These are phyloP conservation scores for Pangasius djambal DNA, from an alignment of 2,797 vertebrate species.

Conservation along the genomic window DNA sequence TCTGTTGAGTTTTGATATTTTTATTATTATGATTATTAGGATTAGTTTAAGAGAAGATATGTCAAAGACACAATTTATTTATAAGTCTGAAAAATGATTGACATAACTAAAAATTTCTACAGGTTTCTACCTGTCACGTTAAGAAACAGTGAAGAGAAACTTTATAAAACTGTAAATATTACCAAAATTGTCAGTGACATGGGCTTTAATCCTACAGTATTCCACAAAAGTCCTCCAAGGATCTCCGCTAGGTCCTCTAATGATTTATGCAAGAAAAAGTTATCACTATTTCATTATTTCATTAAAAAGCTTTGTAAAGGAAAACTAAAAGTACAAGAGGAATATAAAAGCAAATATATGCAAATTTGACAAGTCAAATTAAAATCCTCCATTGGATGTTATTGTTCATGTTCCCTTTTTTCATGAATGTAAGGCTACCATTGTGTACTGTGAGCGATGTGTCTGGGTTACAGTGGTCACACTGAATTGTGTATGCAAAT, in stretches of 20 bases:
- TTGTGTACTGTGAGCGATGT: not conserved
- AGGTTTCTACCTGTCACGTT: not conserved
- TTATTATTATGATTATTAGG: not conserved
- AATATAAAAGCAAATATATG: not conserved
- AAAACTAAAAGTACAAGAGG: not conserved
- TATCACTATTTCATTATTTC: not conserved
- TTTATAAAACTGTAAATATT: not conserved
- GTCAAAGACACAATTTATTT: not conserved
- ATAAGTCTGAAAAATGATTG: not conserved
- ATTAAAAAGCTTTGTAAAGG: not conserved
- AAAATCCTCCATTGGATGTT: not conserved
- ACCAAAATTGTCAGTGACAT: not conserved
- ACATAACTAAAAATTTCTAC: not conserved
- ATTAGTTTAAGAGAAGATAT: too few relatives aligned
- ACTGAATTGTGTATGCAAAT: constrained; percentile 12
- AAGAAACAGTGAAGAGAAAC: not conserved
- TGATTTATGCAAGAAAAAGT: too few relatives aligned
- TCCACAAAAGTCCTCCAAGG: not conserved
- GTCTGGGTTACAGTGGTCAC: not conserved
- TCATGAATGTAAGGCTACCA: not conserved
- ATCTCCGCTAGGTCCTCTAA: too few relatives aligned
- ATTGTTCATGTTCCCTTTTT: not conserved
- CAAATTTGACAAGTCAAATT: not conserved
- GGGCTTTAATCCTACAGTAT: not conserved
- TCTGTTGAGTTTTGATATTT: not conserved